Conservation (phyloP, 2,113 vertebrate species). For the Lichenostomus cassidix region DNA sequence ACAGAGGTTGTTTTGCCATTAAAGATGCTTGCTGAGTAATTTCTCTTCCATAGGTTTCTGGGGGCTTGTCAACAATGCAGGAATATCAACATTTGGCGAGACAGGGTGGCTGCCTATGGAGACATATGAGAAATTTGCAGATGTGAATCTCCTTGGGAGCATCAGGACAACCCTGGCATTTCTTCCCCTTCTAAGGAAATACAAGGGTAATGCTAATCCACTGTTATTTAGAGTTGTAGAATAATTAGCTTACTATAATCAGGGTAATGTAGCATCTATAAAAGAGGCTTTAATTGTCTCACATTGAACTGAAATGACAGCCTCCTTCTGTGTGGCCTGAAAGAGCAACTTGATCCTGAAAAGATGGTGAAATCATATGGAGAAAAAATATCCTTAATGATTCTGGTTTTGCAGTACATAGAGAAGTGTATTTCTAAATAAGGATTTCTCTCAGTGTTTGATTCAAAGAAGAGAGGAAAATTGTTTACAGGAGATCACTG, state of each 20-base stretch:
- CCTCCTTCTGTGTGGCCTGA: constrained; percentile 1
- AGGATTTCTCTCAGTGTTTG: not conserved
- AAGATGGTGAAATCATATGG: not conserved
- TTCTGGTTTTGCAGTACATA: not conserved
- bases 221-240: constrained; percentile 54
- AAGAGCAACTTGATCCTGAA: constrained; percentile 30
- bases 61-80: constrained; percentile 63
- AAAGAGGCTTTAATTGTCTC: constrained; percentile 40
- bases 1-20: constrained; percentile 62
- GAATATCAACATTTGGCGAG: constrained; percentile 76
- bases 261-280: constrained; percentile 28
- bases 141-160: constrained; percentile 78
- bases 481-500: not conserved
- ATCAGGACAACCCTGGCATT: constrained; percentile 78
- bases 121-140: constrained; percentile 70
- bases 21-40: not conserved
- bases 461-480: not conserved
- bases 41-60: constrained; percentile 48
- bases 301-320: constrained; percentile 48
- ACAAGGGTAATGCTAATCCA: constrained; percentile 74
- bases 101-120: constrained; percentile 77
- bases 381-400: not conserved
- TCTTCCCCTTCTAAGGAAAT: constrained; percentile 76
- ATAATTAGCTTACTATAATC: constrained; percentile 51
- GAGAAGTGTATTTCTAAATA: not conserved